Base-by-base conservation (phyloP, 1,140 invertebrate species). In the Nymphalis io region DNA sequence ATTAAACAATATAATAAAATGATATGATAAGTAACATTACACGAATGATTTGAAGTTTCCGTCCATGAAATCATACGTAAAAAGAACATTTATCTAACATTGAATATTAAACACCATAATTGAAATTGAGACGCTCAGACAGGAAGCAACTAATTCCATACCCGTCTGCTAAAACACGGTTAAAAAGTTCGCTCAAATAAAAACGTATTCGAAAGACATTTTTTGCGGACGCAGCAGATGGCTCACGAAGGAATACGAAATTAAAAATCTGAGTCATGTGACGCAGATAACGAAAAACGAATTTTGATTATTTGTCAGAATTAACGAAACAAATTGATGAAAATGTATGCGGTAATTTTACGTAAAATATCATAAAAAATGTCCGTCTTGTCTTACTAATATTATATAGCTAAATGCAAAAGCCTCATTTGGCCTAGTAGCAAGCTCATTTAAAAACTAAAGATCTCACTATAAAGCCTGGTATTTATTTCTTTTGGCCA, bases 181-280 rank as follows among this genome's bases (percentile, higher is more conserved):
- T 58, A 46, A 66, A 66, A 66, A 63, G 51, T 60, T 60, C 38
- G 23, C 21, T 44, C 46, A 38, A 33, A 69, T 55, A 58, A 44
- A 59, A 57, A 61, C 38, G 60, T 55, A 39, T 15, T 60, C 42
- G 20, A 62, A 46, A 60, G 63, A 66, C 23, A 57, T 57, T 71
- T 71, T 66, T 71, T 71, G 69, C 62, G 67, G 48, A 16, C 27
- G 57, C 63, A 21, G 23, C 69, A 71, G 69, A 71, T 71, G 69
- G 62, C 39, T 6, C 15, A 42, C 55, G 53, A 23, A 70, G 46
- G 63, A 71, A 71, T 71, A 60, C 69, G 62, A 71, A 71, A 71
- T 71, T 71, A 71, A 71, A 55, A 55, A 66, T 38, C 58, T 18
- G 40, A 58, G 39, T 66, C 69, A 66, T 65, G 42, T 61, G 69